A percentile compares a stretch with the other conserved stretches of the same genome.
Conservation (phyloP, 2,113 vertebrate species). For the Phoxinus phoxinus region DNA sequence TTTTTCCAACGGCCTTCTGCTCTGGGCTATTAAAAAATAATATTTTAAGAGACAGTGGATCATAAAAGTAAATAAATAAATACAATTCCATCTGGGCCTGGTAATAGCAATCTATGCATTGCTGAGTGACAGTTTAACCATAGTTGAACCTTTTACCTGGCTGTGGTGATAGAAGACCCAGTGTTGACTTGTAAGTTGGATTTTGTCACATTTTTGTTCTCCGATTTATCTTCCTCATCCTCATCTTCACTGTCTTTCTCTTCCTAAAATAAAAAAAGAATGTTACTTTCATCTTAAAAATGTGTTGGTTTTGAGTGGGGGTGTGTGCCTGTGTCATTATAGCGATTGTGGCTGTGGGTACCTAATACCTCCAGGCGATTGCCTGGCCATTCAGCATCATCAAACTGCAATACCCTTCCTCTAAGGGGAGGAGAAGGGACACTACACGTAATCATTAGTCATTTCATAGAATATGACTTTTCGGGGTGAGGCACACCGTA, state of each 20-base stretch:
- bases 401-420: slow-evolving; percentile 20
- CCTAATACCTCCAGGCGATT: neutral
- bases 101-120: neutral
- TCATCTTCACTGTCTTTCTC: slow-evolving; percentile 89
- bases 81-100: neutral
- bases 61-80: slow-evolving; percentile 3
- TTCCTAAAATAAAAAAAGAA: slow-evolving; percentile 74
- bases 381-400: neutral
- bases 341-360: slow-evolving; percentile 13
- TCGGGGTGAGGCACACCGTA: neutral
- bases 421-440: slow-evolving; percentile 29
- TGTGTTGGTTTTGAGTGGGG: neutral
- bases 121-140: neutral
- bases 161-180: slow-evolving; percentile 32
- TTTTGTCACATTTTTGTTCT: slow-evolving; percentile 1
- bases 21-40: slow-evolving; percentile 69
- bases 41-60: neutral
- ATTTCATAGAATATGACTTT: neutral
- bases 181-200: slow-evolving; percentile 67
- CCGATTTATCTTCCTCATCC: slow-evolving; percentile 75
- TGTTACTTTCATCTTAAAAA: neutral
- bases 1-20: slow-evolving; percentile 80
- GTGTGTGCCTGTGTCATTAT: slow-evolving; percentile 5
- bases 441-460: neutral
- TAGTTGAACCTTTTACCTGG: slow-evolving; percentile 57